Conservation (phyloP, 2,113 vertebrate genomes). For the Saccopteryx bilineata region DNA sequence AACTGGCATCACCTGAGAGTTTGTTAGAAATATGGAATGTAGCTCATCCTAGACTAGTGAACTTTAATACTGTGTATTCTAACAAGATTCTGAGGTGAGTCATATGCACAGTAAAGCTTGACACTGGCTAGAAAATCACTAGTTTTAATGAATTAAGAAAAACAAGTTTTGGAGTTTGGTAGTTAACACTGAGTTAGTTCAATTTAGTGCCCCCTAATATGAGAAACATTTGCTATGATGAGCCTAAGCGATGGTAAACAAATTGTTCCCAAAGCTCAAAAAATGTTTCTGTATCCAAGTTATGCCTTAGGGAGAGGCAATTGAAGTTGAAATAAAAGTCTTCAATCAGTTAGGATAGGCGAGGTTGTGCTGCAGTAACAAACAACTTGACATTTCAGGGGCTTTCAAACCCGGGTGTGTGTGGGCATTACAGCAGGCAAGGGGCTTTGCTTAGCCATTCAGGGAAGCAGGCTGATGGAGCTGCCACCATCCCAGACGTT, state of each 20-base stretch:
- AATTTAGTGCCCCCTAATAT: not conserved
- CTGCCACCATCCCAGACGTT: not conserved
- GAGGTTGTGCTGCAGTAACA: not conserved
- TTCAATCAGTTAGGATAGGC: not conserved
- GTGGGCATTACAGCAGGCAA: fast-evolving
- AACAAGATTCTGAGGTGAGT: not conserved
- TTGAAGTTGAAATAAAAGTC: not conserved
- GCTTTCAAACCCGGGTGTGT: not conserved
- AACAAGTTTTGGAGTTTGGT: not conserved
- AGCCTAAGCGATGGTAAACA: not conserved
- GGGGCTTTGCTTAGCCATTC: not conserved
- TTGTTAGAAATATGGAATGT: not conserved
- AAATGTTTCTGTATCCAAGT: not conserved
- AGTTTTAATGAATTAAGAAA: slow-evolving; percentile 35
- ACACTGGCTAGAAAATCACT: not conserved
- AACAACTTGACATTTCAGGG: not conserved
- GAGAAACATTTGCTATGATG: not conserved
- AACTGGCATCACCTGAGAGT: not conserved
- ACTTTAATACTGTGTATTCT: not conserved
- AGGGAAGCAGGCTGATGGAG: not conserved
- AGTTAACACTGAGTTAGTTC: not conserved
- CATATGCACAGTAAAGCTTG: not conserved
- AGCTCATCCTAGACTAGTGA: not conserved
- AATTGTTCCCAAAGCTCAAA: slow-evolving; percentile 9
- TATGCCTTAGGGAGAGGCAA: not conserved